Base-by-base conservation (phyloP, 1,140 invertebrate genomes). In the Polyergus mexicanus region DNA sequence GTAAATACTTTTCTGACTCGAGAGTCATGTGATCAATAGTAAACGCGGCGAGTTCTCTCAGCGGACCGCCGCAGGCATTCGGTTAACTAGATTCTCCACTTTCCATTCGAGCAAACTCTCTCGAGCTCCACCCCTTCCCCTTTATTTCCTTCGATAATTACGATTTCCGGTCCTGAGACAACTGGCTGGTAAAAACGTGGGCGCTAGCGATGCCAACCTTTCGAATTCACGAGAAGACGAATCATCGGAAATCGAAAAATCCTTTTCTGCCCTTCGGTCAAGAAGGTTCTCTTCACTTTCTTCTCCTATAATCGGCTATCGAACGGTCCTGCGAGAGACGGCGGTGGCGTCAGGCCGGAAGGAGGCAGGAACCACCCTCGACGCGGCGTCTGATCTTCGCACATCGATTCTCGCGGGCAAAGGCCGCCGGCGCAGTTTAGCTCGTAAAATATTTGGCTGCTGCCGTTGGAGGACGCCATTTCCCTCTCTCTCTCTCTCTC, bases 371-470 rank as follows among this genome's bases (percentile, higher is more conserved):
- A 60, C 47, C 60, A 16, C 56, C 32, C 69, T 22, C 56, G 74
- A 56, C 80, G 78, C 51, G 72, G 38, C 74, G 80, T 84, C 47
- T 87, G 85, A 89, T 90, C 81, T 87, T 89, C 75, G 85, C 75
- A 62, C 89, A 90, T 89, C 71, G 89, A 89, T 90, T 87, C 80
- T 32, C 6, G 80, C 41, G 66, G 41, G 78, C 63, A 85, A 80
- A 89, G 81, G 81, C 80, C 91, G 89, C 90, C 89, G 89, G 89
- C 86, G 90, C 88, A 88, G 84, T 92, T 90, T 77, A 89, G 71
- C 90, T 90, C 88, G 91, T 94, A 91, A 94, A 94, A 94, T 92
- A 94, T 94, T 94, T 94, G 92, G 86, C 63, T 69, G 84, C 86
- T 78, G 77, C 91, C 85, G 92, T 91, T 85, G 91, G 84, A 92